Percentiles rank a stretch among this genome's conserved stretches.
Evolutionary conservation across 92 coral and sea anemone species (phyloP).

Genomic region (Porites divaricata): DNA sequence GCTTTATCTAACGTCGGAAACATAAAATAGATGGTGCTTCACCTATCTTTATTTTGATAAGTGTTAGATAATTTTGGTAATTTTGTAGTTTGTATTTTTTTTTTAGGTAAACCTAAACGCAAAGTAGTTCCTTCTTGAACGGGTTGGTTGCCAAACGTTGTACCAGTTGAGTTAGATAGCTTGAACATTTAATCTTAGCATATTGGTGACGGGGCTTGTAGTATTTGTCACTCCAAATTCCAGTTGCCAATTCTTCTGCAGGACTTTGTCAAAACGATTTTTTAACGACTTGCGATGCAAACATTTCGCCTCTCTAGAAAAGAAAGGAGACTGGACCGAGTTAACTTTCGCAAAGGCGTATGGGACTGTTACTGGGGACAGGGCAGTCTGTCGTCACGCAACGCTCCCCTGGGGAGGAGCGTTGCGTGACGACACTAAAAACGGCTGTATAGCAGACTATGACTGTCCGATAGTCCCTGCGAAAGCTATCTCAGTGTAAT

Average conservation of each 20-base stretch:
- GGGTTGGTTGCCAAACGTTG: not conserved
- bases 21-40: not conserved
- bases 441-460: too few species aligned
- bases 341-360: too few species aligned
- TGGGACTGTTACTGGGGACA: too few species aligned
- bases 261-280: not conserved
- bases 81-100: conserved; percentile 1
- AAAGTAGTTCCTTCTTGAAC: not conserved
- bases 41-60: not conserved
- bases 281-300: not conserved
- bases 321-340: too few species aligned
- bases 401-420: too few species aligned
- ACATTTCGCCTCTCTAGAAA: not conserved
- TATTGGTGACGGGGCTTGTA: not conserved
- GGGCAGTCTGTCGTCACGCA: too few species aligned
- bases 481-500: too few species aligned
- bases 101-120: not conserved
- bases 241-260: not conserved
- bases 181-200: not conserved
- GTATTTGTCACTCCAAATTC: not conserved
- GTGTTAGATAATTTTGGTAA: not conserved
- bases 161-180: not conserved
- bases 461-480: too few species aligned
- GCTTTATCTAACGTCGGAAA: not conserved
- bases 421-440: too few species aligned